Evolutionary conservation across 2,113 vertebrate species (phyloP).

Genomic region (Apaloderma vittatum): DNA sequence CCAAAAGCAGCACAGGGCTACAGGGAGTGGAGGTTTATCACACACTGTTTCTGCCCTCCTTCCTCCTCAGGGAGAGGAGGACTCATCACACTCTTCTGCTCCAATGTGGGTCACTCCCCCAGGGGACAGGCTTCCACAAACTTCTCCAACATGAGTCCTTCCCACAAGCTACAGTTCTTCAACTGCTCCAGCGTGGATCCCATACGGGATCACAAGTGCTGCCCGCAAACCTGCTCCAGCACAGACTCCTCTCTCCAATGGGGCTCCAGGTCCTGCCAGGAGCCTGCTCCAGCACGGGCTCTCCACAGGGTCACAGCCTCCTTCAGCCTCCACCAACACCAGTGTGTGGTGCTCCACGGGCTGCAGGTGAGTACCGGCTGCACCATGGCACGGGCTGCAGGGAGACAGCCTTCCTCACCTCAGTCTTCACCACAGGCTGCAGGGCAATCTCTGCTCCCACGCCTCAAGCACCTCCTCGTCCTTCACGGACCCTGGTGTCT

Average conservation of each 20-base stretch:
- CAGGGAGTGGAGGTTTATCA: not conserved
- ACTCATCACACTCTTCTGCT: not conserved
- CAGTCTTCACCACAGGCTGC: not conserved
- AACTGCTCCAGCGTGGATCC: not conserved
- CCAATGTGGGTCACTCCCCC: not conserved
- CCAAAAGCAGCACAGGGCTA: fast-evolving
- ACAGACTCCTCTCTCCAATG: not conserved
- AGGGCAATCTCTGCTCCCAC: not conserved
- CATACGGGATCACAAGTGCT: not conserved
- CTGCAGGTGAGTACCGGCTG: not conserved
- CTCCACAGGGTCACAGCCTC: not conserved
- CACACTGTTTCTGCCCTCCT: not conserved
- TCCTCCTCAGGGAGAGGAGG: not conserved
- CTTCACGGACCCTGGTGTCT: not conserved
- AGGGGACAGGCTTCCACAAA: not conserved
- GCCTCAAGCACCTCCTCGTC: not conserved
- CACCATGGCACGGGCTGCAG: not conserved
- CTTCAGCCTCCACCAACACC: not conserved
- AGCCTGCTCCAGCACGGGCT: not conserved
- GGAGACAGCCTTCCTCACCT: not conserved
- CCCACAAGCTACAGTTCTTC: not conserved
- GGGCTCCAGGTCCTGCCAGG: not conserved
- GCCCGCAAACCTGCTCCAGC: not conserved
- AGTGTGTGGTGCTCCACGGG: not conserved
- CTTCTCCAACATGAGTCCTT: not conserved